Percentiles rank a stretch among this genome's conserved stretches.
These are phyloP conservation scores for Helicoverpa armigera DNA, from an alignment of 1,140 invertebrate species.

Conservation along the genomic window DNA sequence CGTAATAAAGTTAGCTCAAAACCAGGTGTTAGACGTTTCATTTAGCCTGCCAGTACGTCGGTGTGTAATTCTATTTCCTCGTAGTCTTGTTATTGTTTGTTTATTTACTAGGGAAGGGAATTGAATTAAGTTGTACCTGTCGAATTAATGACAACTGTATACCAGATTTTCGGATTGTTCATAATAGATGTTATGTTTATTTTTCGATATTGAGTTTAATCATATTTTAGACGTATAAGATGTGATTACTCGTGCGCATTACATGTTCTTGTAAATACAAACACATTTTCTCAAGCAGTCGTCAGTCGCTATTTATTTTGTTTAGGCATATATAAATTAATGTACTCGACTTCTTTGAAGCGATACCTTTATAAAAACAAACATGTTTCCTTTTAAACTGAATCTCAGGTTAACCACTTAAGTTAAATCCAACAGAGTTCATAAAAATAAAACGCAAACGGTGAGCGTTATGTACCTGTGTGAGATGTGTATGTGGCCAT, in stretches of 20 bases:
- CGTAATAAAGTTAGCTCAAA: conserved; percentile 66
- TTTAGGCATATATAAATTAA: too few relatives aligned
- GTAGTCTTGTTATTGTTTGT: not conserved
- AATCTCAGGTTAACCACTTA: conserved; percentile 22
- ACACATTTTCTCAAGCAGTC: too few relatives aligned
- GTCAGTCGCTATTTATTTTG: too few relatives aligned
- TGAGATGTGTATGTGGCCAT: conserved; percentile 14
- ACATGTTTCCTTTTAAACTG: not conserved
- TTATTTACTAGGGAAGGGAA: not conserved
- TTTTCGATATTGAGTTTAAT: too few relatives aligned
- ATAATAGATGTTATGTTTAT: too few relatives aligned
- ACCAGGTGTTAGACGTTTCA: conserved; percentile 59
- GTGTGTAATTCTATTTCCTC: conserved; percentile 32
- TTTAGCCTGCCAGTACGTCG: conserved; percentile 46
- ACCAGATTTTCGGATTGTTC: too few relatives aligned
- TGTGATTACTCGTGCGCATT: too few relatives aligned
- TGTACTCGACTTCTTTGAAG: not conserved
- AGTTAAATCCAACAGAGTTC: not conserved
- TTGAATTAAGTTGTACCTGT: not conserved
- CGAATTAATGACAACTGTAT: not conserved
- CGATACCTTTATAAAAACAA: too few relatives aligned
- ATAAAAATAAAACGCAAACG: conserved; percentile 6
- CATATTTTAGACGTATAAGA: too few relatives aligned
- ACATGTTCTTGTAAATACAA: too few relatives aligned
- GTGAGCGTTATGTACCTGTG: not conserved